These are phyloP conservation scores for Lagopus leucura DNA, from an alignment of 2,113 vertebrate species.

Conservation along the genomic window DNA sequence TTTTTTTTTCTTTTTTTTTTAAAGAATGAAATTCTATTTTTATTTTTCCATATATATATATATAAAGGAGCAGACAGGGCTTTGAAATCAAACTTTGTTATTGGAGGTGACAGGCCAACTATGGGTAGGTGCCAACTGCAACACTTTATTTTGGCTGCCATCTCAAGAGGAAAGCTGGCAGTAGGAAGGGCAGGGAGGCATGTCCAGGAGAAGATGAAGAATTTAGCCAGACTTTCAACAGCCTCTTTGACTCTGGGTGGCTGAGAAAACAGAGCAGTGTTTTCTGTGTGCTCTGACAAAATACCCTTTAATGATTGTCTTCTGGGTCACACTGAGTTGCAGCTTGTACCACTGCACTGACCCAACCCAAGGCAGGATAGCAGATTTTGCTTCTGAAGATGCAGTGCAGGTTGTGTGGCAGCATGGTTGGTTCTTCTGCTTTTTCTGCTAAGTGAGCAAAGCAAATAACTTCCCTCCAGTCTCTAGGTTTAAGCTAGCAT, in stretches of 20 bases:
- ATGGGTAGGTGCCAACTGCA: not conserved
- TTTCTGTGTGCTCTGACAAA: not conserved
- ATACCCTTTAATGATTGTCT: constrained; percentile 6
- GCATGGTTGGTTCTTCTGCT: not conserved
- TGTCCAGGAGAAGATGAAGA: constrained; percentile 14
- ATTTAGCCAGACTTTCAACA: constrained; percentile 46
- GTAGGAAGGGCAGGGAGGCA: constrained; percentile 9
- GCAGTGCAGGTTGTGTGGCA: not conserved
- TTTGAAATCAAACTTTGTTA: constrained; percentile 41
- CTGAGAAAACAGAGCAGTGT: constrained; percentile 3
- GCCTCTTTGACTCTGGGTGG: constrained; percentile 37
- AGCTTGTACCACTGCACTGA: fast-evolving
- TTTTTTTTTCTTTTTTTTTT: not conserved
- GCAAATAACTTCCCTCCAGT: not conserved
- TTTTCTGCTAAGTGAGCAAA: not conserved
- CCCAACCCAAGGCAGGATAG: not conserved
- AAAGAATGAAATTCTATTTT: not conserved
- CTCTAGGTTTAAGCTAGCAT: not conserved
- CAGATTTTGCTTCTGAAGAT: not conserved
- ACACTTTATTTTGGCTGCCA: constrained; percentile 49
- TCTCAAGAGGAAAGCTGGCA: constrained; percentile 48
- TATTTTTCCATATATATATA: not conserved
- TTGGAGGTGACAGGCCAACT: constrained; percentile 43
- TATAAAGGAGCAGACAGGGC: not conserved
- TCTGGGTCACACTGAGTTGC: not conserved